Percentiles rank a stretch among this genome's conserved stretches.
Conservation (phyloP, 2,888 invertebrate genomes). For the Tolmerus cingulatus region DNA sequence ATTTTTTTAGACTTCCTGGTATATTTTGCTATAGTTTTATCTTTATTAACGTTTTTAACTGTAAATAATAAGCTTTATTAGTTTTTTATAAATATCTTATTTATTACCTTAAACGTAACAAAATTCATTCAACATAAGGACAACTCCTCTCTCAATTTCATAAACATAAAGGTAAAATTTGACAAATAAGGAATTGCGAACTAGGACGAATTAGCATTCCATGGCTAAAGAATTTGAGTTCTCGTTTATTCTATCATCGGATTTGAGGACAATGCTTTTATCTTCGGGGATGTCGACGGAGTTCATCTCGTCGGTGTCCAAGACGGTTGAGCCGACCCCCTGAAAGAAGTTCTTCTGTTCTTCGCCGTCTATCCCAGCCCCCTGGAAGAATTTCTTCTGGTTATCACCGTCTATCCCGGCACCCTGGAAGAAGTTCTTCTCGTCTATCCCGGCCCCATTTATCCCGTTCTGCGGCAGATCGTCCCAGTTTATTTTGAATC, state of each 20-base stretch:
- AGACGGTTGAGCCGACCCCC: conserved; percentile 51
- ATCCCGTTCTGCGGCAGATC: conserved; percentile 67
- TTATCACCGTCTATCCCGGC: no score
- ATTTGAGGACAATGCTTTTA: conserved; percentile 60
- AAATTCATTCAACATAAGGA: background rate
- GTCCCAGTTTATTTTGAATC: conserved; percentile 98
- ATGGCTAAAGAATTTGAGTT: conserved; percentile 64
- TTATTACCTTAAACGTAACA: conserved; percentile 24
- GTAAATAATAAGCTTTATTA: background rate
- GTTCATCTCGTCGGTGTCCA: conserved; percentile 19
- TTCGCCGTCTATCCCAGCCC: conserved; percentile 53
- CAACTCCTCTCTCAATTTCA: background rate
- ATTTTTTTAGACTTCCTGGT: no score
- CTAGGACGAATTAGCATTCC: conserved; percentile 58
- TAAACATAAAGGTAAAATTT: background rate
- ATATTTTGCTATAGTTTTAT: no score
- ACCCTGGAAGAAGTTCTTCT: conserved; percentile 48
- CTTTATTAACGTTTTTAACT: background rate
- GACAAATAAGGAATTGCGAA: background rate
- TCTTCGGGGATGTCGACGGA: conserved; percentile 53
- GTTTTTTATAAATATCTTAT: conserved; percentile 36
- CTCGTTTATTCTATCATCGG: conserved; percentile 61
- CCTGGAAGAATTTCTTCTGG: no score
- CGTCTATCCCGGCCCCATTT: conserved; percentile 54
- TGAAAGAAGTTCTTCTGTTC: conserved; percentile 43